Percentiles rank a stretch among this genome's conserved stretches.
These are phyloP conservation scores for Actinemys pallida DNA, from an alignment of 2,113 vertebrate genomes.

Conservation along the genomic window DNA sequence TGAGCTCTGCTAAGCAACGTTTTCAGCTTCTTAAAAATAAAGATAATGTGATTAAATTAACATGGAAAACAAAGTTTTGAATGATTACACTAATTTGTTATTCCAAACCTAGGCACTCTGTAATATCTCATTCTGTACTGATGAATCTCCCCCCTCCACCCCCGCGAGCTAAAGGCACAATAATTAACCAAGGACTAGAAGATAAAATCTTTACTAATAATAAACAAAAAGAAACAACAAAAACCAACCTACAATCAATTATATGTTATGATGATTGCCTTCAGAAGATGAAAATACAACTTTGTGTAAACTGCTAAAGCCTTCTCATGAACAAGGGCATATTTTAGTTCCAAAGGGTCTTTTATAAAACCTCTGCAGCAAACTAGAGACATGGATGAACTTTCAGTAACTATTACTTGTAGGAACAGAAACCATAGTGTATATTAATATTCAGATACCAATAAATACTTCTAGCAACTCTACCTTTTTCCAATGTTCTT, in stretches of 20 bases:
- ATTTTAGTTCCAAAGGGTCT: background rate
- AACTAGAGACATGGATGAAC: background rate
- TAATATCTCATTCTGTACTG: background rate
- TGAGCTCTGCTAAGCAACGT: background rate
- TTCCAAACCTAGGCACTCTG: background rate
- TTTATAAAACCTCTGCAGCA: background rate
- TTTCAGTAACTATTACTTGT: background rate
- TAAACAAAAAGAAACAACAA: background rate
- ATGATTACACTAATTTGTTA: slow-evolving; percentile 13
- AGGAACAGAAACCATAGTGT: background rate
- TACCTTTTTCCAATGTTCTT: background rate
- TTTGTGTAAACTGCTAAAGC: background rate
- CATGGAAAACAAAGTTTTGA: slow-evolving; percentile 6
- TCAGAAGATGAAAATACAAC: background rate
- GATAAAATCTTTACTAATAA: fast-evolving
- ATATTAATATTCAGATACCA: background rate
- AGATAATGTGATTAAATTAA: background rate
- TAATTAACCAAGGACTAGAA: background rate
- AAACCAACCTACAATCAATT: background rate
- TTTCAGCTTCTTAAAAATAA: background rate
- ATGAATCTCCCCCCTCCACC: background rate
- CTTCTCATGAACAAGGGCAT: fast-evolving
- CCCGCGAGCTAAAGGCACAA: background rate
- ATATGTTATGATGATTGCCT: background rate
- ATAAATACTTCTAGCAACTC: background rate